Conservation (phyloP, 2,797 vertebrate genomes). For the Pangasius sanitwongsei region DNA sequence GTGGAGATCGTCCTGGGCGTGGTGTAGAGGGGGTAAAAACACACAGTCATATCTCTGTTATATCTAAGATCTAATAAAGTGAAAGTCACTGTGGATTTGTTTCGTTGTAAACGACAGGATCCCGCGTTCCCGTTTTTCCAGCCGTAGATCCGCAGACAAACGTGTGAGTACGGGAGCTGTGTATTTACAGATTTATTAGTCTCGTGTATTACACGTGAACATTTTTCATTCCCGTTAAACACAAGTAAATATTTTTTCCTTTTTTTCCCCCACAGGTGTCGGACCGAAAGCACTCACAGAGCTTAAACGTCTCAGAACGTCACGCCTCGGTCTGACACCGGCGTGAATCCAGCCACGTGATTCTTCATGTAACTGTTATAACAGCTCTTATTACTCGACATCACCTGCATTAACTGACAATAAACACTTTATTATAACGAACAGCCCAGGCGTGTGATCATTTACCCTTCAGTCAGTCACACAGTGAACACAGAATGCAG, state of each 20-base stretch:
- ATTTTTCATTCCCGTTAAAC: not conserved
- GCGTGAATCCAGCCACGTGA: not conserved
- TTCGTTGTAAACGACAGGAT: conserved; percentile 59
- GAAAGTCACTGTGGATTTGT: not conserved
- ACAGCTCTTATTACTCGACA: not conserved
- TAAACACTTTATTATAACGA: conserved; percentile 11
- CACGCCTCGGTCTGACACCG: not conserved
- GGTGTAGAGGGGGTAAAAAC: conserved; percentile 70
- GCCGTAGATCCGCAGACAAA: conserved; percentile 61
- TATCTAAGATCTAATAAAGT: not conserved
- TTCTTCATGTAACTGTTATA: not conserved
- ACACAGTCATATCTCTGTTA: not conserved
- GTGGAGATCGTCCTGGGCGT: conserved; percentile 72
- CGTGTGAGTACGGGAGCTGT: not conserved
- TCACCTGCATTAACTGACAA: not conserved
- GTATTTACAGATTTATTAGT: not conserved
- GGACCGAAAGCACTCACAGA: not conserved
- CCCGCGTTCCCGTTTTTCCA: conserved; percentile 76
- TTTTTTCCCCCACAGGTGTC: not conserved
- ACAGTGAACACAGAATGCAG: not conserved
- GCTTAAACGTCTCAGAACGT: not conserved
- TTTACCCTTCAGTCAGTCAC: no score
- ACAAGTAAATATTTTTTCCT: not conserved
- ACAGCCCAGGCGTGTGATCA: not conserved
- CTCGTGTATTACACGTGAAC: not conserved